These are phyloP conservation scores for Myodes glareolus DNA, from an alignment of 2,113 vertebrate species.

Conservation along the genomic window DNA sequence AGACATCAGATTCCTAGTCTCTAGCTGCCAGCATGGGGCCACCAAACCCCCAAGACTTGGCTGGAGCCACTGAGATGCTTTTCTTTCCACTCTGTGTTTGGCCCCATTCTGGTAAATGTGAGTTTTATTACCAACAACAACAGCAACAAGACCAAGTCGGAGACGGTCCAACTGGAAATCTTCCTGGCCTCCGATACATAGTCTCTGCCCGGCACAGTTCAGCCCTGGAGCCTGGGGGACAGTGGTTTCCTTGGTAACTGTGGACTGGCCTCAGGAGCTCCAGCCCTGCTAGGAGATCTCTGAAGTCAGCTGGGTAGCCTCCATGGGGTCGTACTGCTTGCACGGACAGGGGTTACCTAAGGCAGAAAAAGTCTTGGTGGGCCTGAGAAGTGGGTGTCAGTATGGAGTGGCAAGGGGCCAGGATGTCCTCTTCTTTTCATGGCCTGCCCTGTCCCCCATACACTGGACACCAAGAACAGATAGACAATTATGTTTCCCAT, in stretches of 20 bases:
- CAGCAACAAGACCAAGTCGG: not conserved
- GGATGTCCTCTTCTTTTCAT: not conserved
- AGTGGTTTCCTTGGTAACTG: conserved; percentile 22
- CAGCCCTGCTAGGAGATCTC: not conserved
- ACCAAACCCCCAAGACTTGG: not conserved
- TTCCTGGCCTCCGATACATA: not conserved
- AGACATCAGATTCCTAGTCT: not conserved
- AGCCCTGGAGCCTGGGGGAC: not conserved
- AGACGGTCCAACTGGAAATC: conserved; percentile 28
- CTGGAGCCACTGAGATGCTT: not conserved
- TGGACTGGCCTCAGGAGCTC: not conserved
- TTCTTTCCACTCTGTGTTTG: conserved; percentile 17
- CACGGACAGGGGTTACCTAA: too few species aligned
- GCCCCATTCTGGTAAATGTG: conserved; percentile 44
- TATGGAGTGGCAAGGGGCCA: not conserved
- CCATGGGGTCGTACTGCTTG: not conserved
- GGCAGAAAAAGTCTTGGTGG: not conserved
- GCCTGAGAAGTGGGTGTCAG: not conserved
- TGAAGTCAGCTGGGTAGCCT: not conserved
- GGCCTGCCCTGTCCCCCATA: not conserved
- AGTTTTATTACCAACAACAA: conserved; percentile 31
- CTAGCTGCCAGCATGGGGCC: not conserved
- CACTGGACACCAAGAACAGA: not conserved
- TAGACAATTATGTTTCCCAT: not conserved
- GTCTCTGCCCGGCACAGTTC: not conserved